Evolutionary conservation across 2,888 invertebrate species (phyloP), one percentile per base, ranked within the genome.

Genomic region (Phymatocera aterrima): DNA sequence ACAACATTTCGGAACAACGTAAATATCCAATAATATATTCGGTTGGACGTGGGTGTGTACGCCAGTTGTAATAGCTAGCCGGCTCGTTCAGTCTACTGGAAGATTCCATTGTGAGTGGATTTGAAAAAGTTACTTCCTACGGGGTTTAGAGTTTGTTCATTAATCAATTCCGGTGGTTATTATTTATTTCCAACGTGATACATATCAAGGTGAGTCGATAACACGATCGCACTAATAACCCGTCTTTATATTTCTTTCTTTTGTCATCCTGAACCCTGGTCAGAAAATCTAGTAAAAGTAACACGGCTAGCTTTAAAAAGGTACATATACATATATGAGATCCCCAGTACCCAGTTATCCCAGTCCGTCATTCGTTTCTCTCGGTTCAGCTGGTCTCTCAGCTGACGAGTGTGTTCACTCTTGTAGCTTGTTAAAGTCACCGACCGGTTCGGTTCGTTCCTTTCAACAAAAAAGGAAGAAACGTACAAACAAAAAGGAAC

Each of bases 91-190:
- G 89, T 88, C 88, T 87, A 87, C 88, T 90, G 89, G 90, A 90
- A 90, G 90, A 90, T 90, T 89, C 90, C 90, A 90, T 89, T 89
- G 89, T 87, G 87, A 89, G 86, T 87, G 87, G 86, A 85, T 88
- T 88, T 87, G 83, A 87, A 88, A 88, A 87, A 86, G 85, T 86
- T 85, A 75, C 57, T 18, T 83, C 72, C 48, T 48, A n/a, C 51
- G 10, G n/a, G n/a, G 43, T 15, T 18, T 34, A 34, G 43, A 21
- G 68, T 72, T 51, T 82, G 83, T 84, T 79, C 82, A 81, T 81
- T 83, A 40, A 79, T 80, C 28, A 77, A n/a, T 74, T 74, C 79
- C 70, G 80, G 40, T 72, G 68, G 46, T 57, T 72, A 64, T 24
- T 12, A 46, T 24, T 43, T 28, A 18, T 51, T 15, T 31, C 80